Evolutionary conservation across 1,140 invertebrate genomes (phyloP), one percentile per base, ranked within the genome.

Genomic region (Cepaea nemoralis): DNA sequence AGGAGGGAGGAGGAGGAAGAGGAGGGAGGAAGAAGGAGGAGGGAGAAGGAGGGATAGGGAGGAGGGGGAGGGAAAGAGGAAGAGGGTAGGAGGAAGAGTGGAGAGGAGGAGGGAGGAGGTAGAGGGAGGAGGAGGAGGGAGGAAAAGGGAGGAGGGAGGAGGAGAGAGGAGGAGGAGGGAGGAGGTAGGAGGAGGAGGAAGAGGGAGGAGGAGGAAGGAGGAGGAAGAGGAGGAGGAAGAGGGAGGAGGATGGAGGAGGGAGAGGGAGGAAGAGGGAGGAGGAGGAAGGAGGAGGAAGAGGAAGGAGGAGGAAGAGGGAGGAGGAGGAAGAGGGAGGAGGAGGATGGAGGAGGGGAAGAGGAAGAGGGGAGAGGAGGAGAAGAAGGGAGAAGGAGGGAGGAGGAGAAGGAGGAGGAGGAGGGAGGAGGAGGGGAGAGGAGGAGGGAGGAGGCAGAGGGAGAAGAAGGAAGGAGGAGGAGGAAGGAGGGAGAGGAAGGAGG

Each of bases 251-350:
- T n/a, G n/a, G n/a, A n/a, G n/a, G n/a, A n/a, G n/a, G n/a, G n/a
- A n/a, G n/a, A 37, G 50, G 24, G 35, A 55, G 35, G 24, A 37
- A 59, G 48, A 59, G 24, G 59, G 40, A 59, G 48, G 31, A 27
- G 24, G 24, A 59, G 48, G 59, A 27, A 77, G 75, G 31, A 48
- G 50, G 16, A 78, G 69, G 37, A 40, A 71, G 27, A 71, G 69
- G 37, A n/a, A 67, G 66, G n/a, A n/a, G n/a, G 24, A 67, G 66
- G n/a, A 35, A 71, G 70, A 71, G 70, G 39, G 35, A 71, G 70
- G 39, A 35, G 39, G 35, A 24, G 27, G n/a, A n/a, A n/a, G n/a
- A n/a, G n/a, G n/a, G n/a, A n/a, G n/a, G n/a, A n/a, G n/a, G n/a
- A n/a, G n/a, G n/a, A n/a, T n/a, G n/a, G n/a, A n/a, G n/a, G n/a